Base-by-base conservation (phyloP, 2,113 vertebrate species). In the Carettochelys insculpta region DNA sequence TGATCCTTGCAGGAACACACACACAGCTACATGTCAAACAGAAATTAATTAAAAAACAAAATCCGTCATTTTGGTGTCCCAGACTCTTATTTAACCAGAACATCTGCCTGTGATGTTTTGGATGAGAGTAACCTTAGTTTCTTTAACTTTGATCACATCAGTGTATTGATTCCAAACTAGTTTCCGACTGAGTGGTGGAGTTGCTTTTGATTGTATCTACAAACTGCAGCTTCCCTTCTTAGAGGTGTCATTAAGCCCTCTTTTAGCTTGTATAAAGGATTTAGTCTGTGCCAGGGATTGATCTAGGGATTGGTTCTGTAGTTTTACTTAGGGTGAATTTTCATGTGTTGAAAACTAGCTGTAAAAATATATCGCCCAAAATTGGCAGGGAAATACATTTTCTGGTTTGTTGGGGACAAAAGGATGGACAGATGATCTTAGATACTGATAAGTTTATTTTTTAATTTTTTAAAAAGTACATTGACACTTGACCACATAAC, bases 281-380 rank as follows among this genome's bases (percentile, higher is more conserved):
- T 68, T 68, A 38, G 38, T 68, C n/a, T 65, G 27, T 31, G 14
- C 43, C 45, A 48, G 73, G n/a, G 8, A 45, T 19, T 47, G 27
- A 68, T 75, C 50, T 43, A 47, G 38, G 85, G 48, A 16, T 61
- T 77, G 34, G 51, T 85, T 48, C 29, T 85, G 4, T 77, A 56
- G 50, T 92, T 94, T 56, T 77, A 47, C 34, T 19, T 73, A 68
- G n/a, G 61, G 17, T 38, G n/a, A 68, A 68, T 31, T 75, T 20
- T 87, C 51, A 53, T 93, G 11, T 61, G 20, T 47, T 88, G 24
- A 43, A 75, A 88, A 88, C 71, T 17, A 80, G 80, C 17, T 77
- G 54, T 54, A 13, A 12, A 76, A 19, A 83, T 20, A 17, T n/a
- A 31, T 73, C 3, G 43, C 8, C 47, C 29, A 65, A 88, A 48